Conservation (phyloP, 1,140 invertebrate genomes). For the Charaxes varanes region DNA sequence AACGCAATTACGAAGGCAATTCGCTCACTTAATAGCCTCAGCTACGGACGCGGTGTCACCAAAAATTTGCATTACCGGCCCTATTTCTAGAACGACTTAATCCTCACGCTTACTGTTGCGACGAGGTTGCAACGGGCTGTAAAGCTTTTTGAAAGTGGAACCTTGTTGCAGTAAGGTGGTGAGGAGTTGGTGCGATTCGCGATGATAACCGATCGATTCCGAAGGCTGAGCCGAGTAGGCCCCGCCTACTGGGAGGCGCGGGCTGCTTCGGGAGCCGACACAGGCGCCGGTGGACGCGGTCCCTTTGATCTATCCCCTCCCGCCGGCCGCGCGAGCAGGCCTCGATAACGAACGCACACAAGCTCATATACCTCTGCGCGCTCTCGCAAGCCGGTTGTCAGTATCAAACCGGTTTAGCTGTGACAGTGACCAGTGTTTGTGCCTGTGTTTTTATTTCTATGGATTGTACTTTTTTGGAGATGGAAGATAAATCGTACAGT, state of each 20-base stretch:
- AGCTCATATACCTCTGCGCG: slow-evolving; percentile 59
- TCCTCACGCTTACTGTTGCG: slow-evolving; percentile 12
- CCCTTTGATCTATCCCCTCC: slow-evolving; percentile 57
- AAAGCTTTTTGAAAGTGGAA: slow-evolving; percentile 20
- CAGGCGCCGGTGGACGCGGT: slow-evolving; percentile 51
- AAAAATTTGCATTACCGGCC: slow-evolving; percentile 55
- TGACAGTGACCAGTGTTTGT: slow-evolving; percentile 51
- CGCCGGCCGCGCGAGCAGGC: slow-evolving; percentile 31
- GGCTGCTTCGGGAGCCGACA: slow-evolving; percentile 69
- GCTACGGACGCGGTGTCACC: slow-evolving; percentile 54
- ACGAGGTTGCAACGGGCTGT: slow-evolving; percentile 35
- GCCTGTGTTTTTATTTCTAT: slow-evolving; percentile 46
- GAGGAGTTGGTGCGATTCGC: slow-evolving; percentile 46
- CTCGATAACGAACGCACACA: slow-evolving; percentile 58
- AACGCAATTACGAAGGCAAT: slow-evolving; percentile 63
- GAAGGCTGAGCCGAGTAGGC: slow-evolving; percentile 61
- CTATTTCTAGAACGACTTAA: slow-evolving; percentile 35
- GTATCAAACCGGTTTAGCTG: slow-evolving; percentile 55
- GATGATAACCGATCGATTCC: slow-evolving; percentile 54
- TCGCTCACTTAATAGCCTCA: slow-evolving; percentile 59
- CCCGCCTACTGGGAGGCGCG: slow-evolving; percentile 67
- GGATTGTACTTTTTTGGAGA: slow-evolving; percentile 56
- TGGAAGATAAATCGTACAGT: slow-evolving; percentile 68
- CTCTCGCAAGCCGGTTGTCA: slow-evolving; percentile 64
- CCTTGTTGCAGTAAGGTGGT: slow-evolving; percentile 24